These are phyloP conservation scores for Dicranocentrus wangi DNA, from an alignment of 2,888 invertebrate genomes.

Conservation along the genomic window DNA sequence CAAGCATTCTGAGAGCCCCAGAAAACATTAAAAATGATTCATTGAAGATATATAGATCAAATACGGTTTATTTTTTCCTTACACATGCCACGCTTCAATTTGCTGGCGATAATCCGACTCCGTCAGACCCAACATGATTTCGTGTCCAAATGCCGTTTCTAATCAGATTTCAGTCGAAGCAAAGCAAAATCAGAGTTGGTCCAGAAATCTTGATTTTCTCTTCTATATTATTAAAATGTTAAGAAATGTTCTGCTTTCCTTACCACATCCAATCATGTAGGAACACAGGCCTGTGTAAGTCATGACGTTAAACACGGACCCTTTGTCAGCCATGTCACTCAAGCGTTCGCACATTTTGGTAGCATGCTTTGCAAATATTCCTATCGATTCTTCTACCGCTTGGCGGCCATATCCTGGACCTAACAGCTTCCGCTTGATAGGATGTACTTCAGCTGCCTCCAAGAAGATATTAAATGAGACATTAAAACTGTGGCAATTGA, in stretches of 20 bases:
- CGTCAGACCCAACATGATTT: background rate
- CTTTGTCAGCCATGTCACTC: background rate
- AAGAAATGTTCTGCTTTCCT: too few relatives aligned
- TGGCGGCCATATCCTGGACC: constrained; percentile 16
- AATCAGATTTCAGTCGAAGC: background rate
- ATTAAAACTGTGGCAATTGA: too few relatives aligned
- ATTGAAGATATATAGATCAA: too few relatives aligned
- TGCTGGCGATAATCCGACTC: constrained; percentile 21
- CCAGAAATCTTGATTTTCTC: too few relatives aligned
- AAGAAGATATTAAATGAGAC: too few relatives aligned
- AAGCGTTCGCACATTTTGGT: constrained; percentile 3
- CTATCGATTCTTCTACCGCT: constrained; percentile 8
- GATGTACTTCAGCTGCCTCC: constrained; percentile 15
- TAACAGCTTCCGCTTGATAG: constrained; percentile 3
- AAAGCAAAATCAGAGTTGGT: background rate
- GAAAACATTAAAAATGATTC: too few relatives aligned
- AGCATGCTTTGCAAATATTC: constrained; percentile 13
- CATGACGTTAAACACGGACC: constrained; percentile 2
- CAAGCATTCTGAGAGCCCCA: constrained; percentile 12
- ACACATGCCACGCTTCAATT: constrained; percentile 26
- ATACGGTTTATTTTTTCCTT: constrained; percentile 8
- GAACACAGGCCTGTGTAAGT: background rate
- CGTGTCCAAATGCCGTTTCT: constrained; percentile 29
- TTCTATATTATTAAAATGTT: too few relatives aligned
- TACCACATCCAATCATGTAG: constrained; percentile 34